phyloP scores from a whole-genome alignment of 1,140 invertebrate genomes.

The Gonatopus flavifemur region DNA sequence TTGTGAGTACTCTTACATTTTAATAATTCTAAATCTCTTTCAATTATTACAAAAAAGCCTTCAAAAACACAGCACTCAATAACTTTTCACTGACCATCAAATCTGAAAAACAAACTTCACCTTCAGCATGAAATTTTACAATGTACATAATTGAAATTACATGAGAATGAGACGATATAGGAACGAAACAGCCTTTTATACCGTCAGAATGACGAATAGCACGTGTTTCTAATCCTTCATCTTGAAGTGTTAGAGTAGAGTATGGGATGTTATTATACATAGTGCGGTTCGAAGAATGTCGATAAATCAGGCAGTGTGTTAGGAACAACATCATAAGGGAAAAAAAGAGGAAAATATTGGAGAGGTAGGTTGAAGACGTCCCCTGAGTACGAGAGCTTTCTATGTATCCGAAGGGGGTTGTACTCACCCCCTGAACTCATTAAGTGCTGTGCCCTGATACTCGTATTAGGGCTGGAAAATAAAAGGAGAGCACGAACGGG shows the following conservation, averaged over 20 bases:
- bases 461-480: slow-evolving; percentile 10
- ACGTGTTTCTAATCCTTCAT: neutral
- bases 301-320: slow-evolving; percentile 50
- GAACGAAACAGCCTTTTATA: no score
- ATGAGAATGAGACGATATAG: no score
- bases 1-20: no score
- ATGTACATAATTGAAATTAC: no score
- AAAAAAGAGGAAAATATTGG: slow-evolving; percentile 19
- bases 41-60: no score
- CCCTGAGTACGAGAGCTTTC: slow-evolving; percentile 29
- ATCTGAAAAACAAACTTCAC: no score
- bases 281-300: slow-evolving; percentile 49
- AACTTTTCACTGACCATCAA: no score
- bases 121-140: no score
- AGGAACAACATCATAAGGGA: slow-evolving; percentile 12
- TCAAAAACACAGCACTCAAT: no score
- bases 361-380: slow-evolving; percentile 32
- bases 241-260: neutral
- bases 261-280: no score
- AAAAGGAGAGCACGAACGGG: neutral
- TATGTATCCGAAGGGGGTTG: slow-evolving; percentile 11
- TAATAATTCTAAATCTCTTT: no score
- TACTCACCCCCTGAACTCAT: slow-evolving; percentile 42
- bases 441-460: slow-evolving; percentile 47
- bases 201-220: no score